Conservation (phyloP, 2,797 vertebrate genomes). For the Chelon labrosus region DNA sequence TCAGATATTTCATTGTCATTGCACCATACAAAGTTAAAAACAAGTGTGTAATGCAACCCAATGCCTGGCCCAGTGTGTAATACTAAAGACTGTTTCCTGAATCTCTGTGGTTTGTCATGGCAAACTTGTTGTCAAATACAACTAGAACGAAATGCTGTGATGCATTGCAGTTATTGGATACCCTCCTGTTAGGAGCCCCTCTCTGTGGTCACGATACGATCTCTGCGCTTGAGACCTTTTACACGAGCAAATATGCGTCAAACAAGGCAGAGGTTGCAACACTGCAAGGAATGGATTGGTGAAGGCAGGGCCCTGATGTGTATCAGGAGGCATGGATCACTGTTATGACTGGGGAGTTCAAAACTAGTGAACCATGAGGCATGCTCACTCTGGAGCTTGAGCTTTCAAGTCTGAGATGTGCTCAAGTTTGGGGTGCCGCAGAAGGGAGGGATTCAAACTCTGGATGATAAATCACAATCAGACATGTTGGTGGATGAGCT, state of each 20-base stretch:
- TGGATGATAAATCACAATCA: slow-evolving; percentile 69
- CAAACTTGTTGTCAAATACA: slow-evolving; percentile 13
- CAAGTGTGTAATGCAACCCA: not conserved
- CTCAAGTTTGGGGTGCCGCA: slow-evolving; percentile 46
- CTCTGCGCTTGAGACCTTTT: slow-evolving; percentile 21
- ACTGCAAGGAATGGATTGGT: slow-evolving; percentile 23
- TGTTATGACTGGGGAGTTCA: slow-evolving; percentile 70
- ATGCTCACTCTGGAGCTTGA: slow-evolving; percentile 53
- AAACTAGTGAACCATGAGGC: slow-evolving; percentile 60
- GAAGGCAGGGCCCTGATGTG: slow-evolving; percentile 39
- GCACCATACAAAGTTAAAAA: not conserved
- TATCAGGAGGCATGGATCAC: slow-evolving; percentile 64
- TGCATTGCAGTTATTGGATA: slow-evolving; percentile 22
- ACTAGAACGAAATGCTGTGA: slow-evolving; percentile 10
- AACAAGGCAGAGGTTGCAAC: slow-evolving; percentile 38
- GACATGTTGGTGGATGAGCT: slow-evolving; percentile 59
- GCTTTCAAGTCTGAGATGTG: slow-evolving; percentile 40
- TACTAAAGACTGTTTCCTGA: not conserved
- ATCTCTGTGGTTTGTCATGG: slow-evolving; percentile 13
- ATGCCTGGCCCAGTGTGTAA: not conserved
- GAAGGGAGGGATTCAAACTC: not conserved
- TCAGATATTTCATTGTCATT: slow-evolving; percentile 16
- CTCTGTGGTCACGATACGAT: slow-evolving; percentile 24
- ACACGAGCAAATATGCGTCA: slow-evolving; percentile 34
- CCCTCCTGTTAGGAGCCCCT: not conserved